phyloP scores from a whole-genome alignment of 2,113 vertebrate genomes.

The Apaloderma vittatum region DNA sequence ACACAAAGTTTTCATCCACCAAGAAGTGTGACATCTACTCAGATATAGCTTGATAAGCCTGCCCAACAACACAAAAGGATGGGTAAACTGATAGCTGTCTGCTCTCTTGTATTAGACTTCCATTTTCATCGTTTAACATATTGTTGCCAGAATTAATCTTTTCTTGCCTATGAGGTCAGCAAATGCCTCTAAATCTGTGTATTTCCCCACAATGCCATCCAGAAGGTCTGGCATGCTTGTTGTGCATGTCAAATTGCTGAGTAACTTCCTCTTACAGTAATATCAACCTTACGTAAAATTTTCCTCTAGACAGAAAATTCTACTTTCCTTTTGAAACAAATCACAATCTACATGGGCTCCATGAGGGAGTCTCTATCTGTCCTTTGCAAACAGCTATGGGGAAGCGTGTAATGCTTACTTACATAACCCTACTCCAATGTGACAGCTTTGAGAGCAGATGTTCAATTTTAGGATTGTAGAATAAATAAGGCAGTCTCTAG shows the following conservation, averaged over 20 bases:
- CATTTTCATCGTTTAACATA: background rate
- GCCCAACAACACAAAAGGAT: background rate
- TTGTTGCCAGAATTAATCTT: background rate
- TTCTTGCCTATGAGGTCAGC: background rate
- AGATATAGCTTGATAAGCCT: background rate
- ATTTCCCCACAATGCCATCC: background rate
- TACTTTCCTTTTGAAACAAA: background rate
- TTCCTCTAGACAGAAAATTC: background rate
- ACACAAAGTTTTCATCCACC: background rate
- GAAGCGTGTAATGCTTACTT: background rate
- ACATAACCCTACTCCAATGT: background rate
- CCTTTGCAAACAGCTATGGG: background rate
- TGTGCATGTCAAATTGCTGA: background rate
- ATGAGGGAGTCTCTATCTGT: background rate
- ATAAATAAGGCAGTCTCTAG: background rate
- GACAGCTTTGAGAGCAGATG: background rate
- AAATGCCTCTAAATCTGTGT: fast-evolving
- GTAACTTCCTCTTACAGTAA: background rate
- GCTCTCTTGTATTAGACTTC: background rate
- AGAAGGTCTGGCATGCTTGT: background rate
- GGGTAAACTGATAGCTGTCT: background rate
- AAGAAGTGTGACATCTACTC: background rate
- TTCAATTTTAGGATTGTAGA: background rate
- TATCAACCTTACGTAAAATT: background rate
- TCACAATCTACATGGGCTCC: background rate